Conservation (phyloP, 2,113 vertebrate species). For the Tursiops truncatus region DNA sequence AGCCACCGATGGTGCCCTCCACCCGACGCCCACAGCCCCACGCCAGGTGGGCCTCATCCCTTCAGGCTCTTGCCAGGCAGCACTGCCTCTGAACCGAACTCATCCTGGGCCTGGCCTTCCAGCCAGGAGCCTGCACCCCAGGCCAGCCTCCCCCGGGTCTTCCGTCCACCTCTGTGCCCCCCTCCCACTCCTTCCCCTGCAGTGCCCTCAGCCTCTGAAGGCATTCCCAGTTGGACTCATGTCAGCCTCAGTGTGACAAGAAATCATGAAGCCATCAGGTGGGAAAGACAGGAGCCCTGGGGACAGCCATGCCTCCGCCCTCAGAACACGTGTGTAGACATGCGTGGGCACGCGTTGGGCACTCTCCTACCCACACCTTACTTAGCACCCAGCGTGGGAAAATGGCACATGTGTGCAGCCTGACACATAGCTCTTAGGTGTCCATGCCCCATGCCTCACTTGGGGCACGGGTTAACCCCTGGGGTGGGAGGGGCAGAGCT, state of each 20-base stretch:
- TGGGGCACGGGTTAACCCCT: not conserved
- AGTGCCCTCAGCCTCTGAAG: conserved; percentile 47
- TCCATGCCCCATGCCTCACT: not conserved
- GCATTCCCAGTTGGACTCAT: conserved; percentile 19
- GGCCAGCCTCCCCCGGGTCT: not conserved
- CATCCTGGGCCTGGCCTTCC: not conserved
- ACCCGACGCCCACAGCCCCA: conserved; percentile 89
- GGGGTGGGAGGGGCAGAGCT: not conserved
- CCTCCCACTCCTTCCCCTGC: not conserved
- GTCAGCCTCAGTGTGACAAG: conserved; percentile 52
- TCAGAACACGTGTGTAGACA: not conserved
- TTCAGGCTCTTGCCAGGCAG: conserved; percentile 70
- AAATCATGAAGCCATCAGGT: conserved; percentile 40
- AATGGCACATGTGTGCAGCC: not conserved
- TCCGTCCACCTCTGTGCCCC: not conserved
- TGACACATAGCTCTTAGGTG: not conserved
- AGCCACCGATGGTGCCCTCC: conserved; percentile 88
- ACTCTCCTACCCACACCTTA: not conserved
- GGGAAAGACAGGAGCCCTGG: conserved; percentile 46
- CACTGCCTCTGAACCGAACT: not conserved
- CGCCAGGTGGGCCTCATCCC: conserved; percentile 92
- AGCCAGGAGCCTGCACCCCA: not conserved
- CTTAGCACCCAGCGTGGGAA: not conserved
- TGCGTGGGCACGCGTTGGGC: not conserved
- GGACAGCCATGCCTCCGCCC: not conserved